Percentiles rank a stretch among this genome's conserved stretches.
These are phyloP conservation scores for Diarsia brunnea DNA, from an alignment of 2,888 invertebrate genomes.

Conservation along the genomic window DNA sequence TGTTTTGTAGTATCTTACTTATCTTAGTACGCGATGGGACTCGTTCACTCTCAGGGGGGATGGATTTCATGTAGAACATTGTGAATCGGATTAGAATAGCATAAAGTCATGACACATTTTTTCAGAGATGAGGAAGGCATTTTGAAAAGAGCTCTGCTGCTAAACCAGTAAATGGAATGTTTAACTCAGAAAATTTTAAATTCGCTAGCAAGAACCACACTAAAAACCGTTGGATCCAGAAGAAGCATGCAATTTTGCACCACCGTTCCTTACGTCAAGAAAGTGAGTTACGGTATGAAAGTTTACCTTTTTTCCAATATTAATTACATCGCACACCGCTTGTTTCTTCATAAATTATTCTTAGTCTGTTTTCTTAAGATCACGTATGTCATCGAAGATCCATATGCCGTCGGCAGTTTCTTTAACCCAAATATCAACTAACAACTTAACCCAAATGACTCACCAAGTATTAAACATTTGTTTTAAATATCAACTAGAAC, in stretches of 20 bases:
- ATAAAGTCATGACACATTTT: too few relatives aligned
- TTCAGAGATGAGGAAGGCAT: too few relatives aligned
- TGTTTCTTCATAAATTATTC: too few relatives aligned
- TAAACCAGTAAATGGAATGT: too few relatives aligned
- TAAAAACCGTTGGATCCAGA: too few relatives aligned
- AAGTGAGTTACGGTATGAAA: neutral
- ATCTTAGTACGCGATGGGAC: too few relatives aligned
- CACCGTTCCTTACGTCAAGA: neutral
- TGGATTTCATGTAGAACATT: neutral
- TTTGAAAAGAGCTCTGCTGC: too few relatives aligned
- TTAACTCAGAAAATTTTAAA: too few relatives aligned
- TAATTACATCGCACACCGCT: too few relatives aligned
- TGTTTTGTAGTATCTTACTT: conserved; percentile 6
- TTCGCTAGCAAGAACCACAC: too few relatives aligned
- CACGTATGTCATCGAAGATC: neutral
- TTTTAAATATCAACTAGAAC: conserved; percentile 58
- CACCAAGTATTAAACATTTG: conserved; percentile 33
- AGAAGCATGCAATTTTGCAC: neutral
- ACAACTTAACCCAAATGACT: conserved; percentile 13
- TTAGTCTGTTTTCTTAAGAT: neutral
- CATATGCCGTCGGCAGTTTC: too few relatives aligned
- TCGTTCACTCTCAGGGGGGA: neutral
- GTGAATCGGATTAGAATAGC: neutral
- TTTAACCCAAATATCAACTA: conserved; percentile 4
- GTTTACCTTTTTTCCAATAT: too few relatives aligned